Percentiles rank a stretch among this genome's conserved stretches.
phyloP scores from a whole-genome alignment of 2,797 vertebrate genomes.

The Pagetopsis macropterus region DNA sequence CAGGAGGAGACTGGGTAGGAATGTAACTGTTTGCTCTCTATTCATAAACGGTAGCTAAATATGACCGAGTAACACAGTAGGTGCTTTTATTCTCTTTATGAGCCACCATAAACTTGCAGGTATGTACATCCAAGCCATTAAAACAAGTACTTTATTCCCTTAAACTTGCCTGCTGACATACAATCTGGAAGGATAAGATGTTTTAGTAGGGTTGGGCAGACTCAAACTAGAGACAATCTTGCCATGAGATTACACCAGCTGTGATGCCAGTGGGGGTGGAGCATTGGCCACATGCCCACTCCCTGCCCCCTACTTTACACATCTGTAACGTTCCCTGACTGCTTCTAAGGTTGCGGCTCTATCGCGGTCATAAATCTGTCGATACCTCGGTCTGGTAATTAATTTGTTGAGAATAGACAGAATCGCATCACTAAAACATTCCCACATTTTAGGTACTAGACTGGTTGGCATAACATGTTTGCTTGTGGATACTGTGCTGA shows the following conservation, averaged over 20 bases:
- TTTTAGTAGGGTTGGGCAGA: too few species aligned
- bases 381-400: not conserved
- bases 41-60: not conserved
- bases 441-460: not conserved
- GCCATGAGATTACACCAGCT: too few species aligned
- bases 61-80: too few species aligned
- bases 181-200: not conserved
- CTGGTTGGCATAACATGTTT: not conserved
- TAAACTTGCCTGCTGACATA: not conserved
- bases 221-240: too few species aligned
- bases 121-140: not conserved
- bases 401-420: not conserved
- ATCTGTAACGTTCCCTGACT: too few species aligned
- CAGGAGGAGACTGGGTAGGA: not conserved
- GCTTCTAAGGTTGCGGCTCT: too few species aligned
- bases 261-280: too few species aligned
- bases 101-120: not conserved
- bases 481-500: not conserved
- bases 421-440: not conserved
- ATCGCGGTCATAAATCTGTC: too few species aligned
- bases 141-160: too few species aligned
- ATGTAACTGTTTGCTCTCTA: not conserved
- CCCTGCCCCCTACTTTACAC: too few species aligned
- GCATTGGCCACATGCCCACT: too few species aligned
- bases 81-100: slow-evolving; percentile 1